Conservation (phyloP, 2,113 vertebrate species). For the Rhinichthys klamathensis region DNA sequence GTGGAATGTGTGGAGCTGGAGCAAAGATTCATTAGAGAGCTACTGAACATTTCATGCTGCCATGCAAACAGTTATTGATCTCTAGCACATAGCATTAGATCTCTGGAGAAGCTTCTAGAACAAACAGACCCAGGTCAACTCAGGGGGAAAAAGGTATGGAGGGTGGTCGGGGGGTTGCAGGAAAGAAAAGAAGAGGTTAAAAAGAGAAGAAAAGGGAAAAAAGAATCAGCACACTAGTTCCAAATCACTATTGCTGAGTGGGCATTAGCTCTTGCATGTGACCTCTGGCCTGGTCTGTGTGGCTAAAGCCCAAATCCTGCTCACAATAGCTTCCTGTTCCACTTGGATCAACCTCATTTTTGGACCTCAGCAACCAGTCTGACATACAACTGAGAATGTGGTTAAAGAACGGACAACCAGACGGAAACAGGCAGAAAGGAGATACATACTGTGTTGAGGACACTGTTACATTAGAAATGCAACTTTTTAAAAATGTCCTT, state of each 20-base stretch:
- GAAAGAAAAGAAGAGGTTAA: slow-evolving; percentile 10
- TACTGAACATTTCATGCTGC: slow-evolving; percentile 72
- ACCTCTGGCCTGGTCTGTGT: slow-evolving; percentile 78
- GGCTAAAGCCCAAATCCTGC: slow-evolving; percentile 82
- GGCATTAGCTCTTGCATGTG: slow-evolving; percentile 80
- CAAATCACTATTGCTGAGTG: slow-evolving; percentile 79
- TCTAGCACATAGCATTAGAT: slow-evolving; percentile 56
- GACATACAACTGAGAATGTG: slow-evolving; percentile 65
- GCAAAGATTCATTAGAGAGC: slow-evolving; percentile 79
- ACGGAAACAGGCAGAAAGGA: slow-evolving; percentile 47
- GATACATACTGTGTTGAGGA: slow-evolving; percentile 65
- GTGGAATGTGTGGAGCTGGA: slow-evolving; percentile 75
- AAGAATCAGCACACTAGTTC: slow-evolving; percentile 54
- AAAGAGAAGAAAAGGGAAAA: slow-evolving; percentile 48
- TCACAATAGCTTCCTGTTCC: slow-evolving; percentile 85
- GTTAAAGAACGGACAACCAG: slow-evolving; percentile 65
- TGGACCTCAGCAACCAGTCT: slow-evolving; percentile 74
- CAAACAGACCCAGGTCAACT: slow-evolving; percentile 67
- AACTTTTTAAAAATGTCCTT: slow-evolving; percentile 63
- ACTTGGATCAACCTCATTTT: slow-evolving; percentile 77
- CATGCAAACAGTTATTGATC: slow-evolving; percentile 73
- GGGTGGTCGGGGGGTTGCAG: too few species aligned
- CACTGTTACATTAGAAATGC: slow-evolving; percentile 65
- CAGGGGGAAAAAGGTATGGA: slow-evolving; percentile 4
- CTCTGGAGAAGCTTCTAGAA: slow-evolving; percentile 57